Evolutionary conservation across 2,113 vertebrate genomes (phyloP), one percentile per base, ranked within the genome.

Genomic region (Neodon shergylaensis): DNA sequence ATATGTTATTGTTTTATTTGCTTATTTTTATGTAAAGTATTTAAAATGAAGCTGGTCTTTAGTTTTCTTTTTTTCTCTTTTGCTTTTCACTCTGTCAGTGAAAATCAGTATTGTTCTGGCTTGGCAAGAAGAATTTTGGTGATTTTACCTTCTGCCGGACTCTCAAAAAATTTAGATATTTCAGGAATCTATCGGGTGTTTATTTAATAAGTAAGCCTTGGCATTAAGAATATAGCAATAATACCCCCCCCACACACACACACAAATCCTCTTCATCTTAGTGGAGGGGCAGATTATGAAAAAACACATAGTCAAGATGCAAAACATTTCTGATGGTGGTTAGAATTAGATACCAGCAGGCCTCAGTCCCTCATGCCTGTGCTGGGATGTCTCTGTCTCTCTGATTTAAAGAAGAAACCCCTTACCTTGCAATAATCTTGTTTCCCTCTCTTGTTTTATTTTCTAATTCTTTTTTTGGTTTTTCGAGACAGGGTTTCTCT

Each of bases 1-100:
- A 79, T 12, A 24, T 8, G 16, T 26, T 54, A 16, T 49, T 90
- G 10, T n/a, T 78, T 88, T 91, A 83, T 88, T 89, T 81, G 47
- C 19, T 95, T 82, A 76, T 61, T 94, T 94, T 94, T 83, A 47
- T 83, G 47, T 54, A 65, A 90, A 81, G 54, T 82, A 81, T n/a
- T 88, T 89, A 39, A 95, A 89, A 61, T 39, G 26, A 86, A 12
- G 44, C 26, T 4, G 7, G 2, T 31, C 88, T 89, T 33, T 58
- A 10, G 3, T 49, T 92, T 95, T 68, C 9, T 89, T 70, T 36
- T 65, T 28, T 94, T 66, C 65, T n/a, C 36, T 44, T 65, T 92
- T 54, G 68, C 22, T 63, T 87, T 87, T 88, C 36, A 61, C 2
- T 94, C 65, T 82, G 87, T 88, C 52, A 93, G 17, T 97, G 36